A percentile compares a stretch with the other conserved stretches of the same genome.
Conservation (phyloP, 2,113 vertebrate genomes). For the Bubo scandiacus region DNA sequence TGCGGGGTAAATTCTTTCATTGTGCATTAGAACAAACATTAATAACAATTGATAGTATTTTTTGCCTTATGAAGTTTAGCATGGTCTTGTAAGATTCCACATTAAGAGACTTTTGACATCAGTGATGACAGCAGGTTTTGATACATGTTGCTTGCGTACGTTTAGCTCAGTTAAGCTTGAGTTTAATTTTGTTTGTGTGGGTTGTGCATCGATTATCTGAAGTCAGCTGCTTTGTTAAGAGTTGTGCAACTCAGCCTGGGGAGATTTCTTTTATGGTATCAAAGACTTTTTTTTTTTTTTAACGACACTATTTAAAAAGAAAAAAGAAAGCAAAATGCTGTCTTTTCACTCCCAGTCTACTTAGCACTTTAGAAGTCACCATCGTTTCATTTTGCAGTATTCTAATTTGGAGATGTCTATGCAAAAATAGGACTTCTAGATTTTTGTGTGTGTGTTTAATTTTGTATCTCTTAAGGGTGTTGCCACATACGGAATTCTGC, state of each 20-base stretch:
- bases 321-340: neutral
- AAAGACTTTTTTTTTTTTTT: neutral
- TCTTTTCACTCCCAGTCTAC: neutral
- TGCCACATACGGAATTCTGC: neutral
- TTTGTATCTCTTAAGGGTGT: neutral
- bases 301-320: neutral
- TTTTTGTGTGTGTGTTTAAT: neutral
- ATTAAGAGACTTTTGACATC: neutral
- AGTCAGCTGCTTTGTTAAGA: neutral
- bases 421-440: neutral
- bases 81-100: neutral
- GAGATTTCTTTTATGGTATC: neutral
- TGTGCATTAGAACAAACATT: neutral
- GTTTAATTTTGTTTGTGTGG: neutral
- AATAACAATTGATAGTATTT: neutral
- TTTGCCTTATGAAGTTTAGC: neutral
- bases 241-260: neutral
- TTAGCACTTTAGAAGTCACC: neutral
- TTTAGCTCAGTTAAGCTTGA: neutral
- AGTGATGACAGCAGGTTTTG: neutral
- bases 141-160: accelerated
- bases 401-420: neutral
- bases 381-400: neutral
- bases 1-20: neutral
- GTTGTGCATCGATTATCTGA: neutral